A percentile compares a stretch with the other conserved stretches of the same genome.
Conservation (phyloP, 2,797 vertebrate species). For the Coccyzus lansbergi region DNA sequence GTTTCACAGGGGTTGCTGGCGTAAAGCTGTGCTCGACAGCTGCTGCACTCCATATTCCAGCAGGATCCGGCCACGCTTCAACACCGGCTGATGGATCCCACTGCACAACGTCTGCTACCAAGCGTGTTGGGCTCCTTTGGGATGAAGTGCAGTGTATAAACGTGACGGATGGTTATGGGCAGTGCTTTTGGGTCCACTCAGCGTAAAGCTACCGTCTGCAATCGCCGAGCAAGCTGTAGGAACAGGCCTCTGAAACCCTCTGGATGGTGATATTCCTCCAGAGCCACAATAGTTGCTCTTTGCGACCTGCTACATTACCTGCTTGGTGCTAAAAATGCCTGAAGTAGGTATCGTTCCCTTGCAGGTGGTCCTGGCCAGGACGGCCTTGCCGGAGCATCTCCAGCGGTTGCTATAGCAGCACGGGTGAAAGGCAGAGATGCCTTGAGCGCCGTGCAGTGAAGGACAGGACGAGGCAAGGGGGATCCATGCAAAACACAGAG, state of each 20-base stretch:
- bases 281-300: not conserved
- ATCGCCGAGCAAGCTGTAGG: not conserved
- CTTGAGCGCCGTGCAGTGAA: not conserved
- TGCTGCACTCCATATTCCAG: not conserved
- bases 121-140: not conserved
- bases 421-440: not conserved
- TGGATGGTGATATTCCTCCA: not conserved
- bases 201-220: accelerated
- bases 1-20: not conserved
- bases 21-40: accelerated
- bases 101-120: not conserved
- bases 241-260: not conserved
- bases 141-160: not conserved
- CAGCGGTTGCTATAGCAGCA: constrained; percentile 40
- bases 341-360: not conserved
- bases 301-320: not conserved
- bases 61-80: not conserved
- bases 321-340: not conserved
- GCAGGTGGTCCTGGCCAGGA: not conserved
- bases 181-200: not conserved
- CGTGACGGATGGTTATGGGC: not conserved
- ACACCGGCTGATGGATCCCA: not conserved
- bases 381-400: not conserved
- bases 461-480: not conserved
- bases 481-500: not conserved